Conservation (phyloP, 2,888 invertebrate genomes). For the Yponomeuta sedellus region DNA sequence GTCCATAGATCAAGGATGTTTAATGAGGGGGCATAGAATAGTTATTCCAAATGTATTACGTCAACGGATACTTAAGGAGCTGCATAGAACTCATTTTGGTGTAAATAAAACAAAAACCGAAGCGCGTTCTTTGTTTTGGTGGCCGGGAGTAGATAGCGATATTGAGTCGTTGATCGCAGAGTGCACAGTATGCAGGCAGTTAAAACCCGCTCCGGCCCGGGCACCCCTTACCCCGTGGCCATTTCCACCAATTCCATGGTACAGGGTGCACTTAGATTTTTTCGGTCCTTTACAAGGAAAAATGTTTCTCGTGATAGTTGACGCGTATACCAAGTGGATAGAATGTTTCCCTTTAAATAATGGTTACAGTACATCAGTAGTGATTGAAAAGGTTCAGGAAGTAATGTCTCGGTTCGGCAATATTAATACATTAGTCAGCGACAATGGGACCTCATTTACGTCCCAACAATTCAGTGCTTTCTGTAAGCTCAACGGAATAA, state of each 20-base stretch:
- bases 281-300: conserved; percentile 8
- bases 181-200: background rate
- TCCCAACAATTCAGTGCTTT: conserved; percentile 3
- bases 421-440: background rate
- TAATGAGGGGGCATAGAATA: conserved; percentile 12
- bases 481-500: conserved; percentile 12
- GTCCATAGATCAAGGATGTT: background rate
- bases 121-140: conserved; percentile 13
- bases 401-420: conserved; percentile 9
- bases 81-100: conserved; percentile 7
- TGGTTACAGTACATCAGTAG: background rate
- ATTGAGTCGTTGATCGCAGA: background rate
- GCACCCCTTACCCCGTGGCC: conserved; percentile 10
- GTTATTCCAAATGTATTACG: background rate
- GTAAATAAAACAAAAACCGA: conserved; percentile 9
- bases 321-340: conserved; percentile 11
- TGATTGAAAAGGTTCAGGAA: conserved; percentile 10
- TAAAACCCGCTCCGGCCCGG: conserved; percentile 7
- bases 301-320: conserved; percentile 11
- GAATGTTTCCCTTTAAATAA: conserved; percentile 7
- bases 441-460: conserved; percentile 11
- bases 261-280: conserved; percentile 13
- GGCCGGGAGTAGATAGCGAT: background rate
- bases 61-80: background rate
- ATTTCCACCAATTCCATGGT: conserved; percentile 1